Evolutionary conservation across 2,797 vertebrate species (phyloP), one percentile per base, ranked within the genome.

Genomic region (Zenarchopterus dispar): DNA sequence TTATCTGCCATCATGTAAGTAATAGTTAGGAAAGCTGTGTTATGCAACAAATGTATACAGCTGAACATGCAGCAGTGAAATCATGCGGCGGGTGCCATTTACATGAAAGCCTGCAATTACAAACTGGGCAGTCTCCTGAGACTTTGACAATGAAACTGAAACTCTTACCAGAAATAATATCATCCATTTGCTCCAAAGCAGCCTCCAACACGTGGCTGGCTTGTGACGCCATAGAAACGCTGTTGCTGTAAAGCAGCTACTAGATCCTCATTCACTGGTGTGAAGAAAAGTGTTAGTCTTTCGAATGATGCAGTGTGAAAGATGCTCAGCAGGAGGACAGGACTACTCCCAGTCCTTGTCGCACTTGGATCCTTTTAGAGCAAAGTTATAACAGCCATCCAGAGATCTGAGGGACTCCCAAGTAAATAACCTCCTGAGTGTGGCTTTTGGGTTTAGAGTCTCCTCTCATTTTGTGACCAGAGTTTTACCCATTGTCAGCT

Each of bases 101-200:
- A 59, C 45, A 64, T 18, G n/a, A 16, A 79, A 68, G 33, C 41
- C 67, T 70, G 42, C 67, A 74, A 84, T 81, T 78, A 79, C 56
- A 76, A 70, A 63, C 44, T 36, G 49, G 67, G 57, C 44, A 54
- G 64, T 49, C 58, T 46, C 39, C 22, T 55, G 47, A 72, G 65
- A 43, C 55, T 63, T 58, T 66, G 65, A 82, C 77, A 78, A 75
- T 72, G 36, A 77, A 77, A 73, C 18, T 84, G 33, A 72, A 78
- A 75, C 23, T 26, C 75, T 69, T 94, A 98, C 96, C 96, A 91
- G 95, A 94, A 77, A 96, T 95, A 81, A 97, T 95, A 76, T 95
- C 94, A 62, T 97, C 95, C 95, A 97, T 97, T 91, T 96, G 96
- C 82, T 96, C 95, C 83, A 96, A 88, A 69, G 96, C 95, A 53